Evolutionary conservation across 2,797 vertebrate species (phyloP).

Genomic region (Anisognathus igniventris): DNA sequence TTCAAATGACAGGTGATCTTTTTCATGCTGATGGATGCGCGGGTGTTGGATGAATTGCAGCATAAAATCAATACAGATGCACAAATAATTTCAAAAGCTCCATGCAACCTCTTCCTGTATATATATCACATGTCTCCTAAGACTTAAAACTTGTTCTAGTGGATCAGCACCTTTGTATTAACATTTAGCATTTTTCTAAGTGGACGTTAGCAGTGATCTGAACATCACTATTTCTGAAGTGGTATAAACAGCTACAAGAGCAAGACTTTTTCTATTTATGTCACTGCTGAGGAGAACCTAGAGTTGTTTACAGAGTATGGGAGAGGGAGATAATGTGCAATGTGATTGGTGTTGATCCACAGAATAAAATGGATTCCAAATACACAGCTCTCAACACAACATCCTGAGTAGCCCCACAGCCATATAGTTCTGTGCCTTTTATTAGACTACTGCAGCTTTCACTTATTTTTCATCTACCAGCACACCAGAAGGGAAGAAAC

Average conservation of each 20-base stretch:
- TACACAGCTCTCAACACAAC: not conserved
- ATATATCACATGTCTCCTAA: not conserved
- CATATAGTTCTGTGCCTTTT: not conserved
- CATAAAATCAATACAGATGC: constrained; percentile 44
- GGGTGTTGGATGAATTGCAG: constrained; percentile 7
- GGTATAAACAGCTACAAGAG: not conserved
- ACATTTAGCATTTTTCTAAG: not conserved
- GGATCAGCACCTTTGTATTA: constrained; percentile 36
- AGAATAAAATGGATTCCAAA: not conserved
- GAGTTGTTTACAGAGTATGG: not conserved
- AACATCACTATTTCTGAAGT: not conserved
- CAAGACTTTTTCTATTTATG: not conserved
- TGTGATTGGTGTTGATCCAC: not conserved
- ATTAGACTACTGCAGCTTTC: not conserved
- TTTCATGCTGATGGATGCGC: not conserved
- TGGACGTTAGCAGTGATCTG: not conserved
- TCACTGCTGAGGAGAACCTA: not conserved
- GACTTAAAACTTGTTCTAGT: constrained; percentile 11
- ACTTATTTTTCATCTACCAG: not conserved
- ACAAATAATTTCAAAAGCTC: constrained; percentile 26
- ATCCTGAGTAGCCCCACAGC: not conserved
- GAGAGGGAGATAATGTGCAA: not conserved
- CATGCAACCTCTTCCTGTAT: not conserved
- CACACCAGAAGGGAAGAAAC: not conserved
- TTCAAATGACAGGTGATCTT: constrained; percentile 19